Percentiles rank a stretch among this genome's conserved stretches.
phyloP scores from a whole-genome alignment of 2,888 invertebrate genomes.

The Molorchus minor region DNA sequence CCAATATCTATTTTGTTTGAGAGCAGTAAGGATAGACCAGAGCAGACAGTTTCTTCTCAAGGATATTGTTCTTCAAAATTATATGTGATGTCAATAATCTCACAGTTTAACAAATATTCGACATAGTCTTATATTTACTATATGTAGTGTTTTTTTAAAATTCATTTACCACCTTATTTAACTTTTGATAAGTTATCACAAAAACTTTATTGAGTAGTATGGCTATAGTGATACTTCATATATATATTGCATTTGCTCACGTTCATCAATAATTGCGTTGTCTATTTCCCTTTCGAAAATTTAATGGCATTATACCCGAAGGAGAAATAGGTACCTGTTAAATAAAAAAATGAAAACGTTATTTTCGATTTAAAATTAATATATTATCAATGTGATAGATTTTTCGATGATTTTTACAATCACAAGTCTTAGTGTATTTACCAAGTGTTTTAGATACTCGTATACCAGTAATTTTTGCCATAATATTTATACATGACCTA shows the following conservation, averaged over 20 bases:
- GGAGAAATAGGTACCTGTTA: conserved; percentile 39
- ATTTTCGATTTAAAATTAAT: conserved; percentile 51
- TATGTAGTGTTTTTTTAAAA: conserved; percentile 49
- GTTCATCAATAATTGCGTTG: conserved; percentile 35
- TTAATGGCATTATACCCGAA: conserved; percentile 30
- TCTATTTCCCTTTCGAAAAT: conserved; percentile 36
- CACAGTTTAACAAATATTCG: conserved; percentile 55
- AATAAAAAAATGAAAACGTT: conserved; percentile 40
- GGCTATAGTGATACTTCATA: conserved; percentile 47
- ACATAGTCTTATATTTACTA: conserved; percentile 50
- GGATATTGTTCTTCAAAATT: conserved; percentile 60
- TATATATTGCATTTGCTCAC: conserved; percentile 55
- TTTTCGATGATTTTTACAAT: conserved; percentile 76
- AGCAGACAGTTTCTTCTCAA: conserved; percentile 44
- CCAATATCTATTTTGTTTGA: conserved; percentile 22
- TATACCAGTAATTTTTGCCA: conserved; percentile 64
- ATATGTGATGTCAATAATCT: conserved; percentile 64
- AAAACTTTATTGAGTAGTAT: conserved; percentile 41
- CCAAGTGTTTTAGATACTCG: conserved; percentile 65
- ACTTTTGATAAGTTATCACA: conserved; percentile 43
- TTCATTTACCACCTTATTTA: conserved; percentile 59
- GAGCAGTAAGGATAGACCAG: conserved; percentile 8
- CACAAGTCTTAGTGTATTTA: conserved; percentile 66
- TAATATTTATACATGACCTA: conserved; percentile 60
- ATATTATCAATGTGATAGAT: conserved; percentile 70